phyloP scores from a whole-genome alignment of 2,113 vertebrate species.

The Lamprologus tigripictilis region DNA sequence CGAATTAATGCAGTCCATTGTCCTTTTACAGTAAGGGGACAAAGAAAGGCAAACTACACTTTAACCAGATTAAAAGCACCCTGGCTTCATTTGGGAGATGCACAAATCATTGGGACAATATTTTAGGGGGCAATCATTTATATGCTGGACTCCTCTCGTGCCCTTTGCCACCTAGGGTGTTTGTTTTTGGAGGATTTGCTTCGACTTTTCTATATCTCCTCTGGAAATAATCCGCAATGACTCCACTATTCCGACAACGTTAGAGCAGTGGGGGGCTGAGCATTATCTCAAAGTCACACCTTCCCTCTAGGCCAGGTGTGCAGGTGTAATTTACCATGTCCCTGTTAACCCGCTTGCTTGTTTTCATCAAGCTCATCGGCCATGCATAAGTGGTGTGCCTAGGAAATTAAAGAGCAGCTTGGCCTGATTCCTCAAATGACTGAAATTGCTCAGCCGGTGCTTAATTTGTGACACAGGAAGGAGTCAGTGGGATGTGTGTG shows the following conservation, averaged over 20 bases:
- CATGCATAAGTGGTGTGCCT: conserved; percentile 39
- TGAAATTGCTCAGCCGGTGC: conserved; percentile 11
- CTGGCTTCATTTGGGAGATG: not conserved
- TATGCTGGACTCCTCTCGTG: not conserved
- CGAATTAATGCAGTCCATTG: conserved; percentile 35
- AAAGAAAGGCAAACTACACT: not conserved
- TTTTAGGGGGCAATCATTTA: conserved; percentile 9
- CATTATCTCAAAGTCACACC: conserved; percentile 45
- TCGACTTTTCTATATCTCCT: conserved; percentile 9
- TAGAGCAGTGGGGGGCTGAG: not conserved
- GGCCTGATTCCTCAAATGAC: conserved; percentile 51
- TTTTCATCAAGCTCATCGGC: conserved; percentile 56
- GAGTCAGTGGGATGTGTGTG: not conserved
- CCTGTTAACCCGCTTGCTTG: conserved; percentile 50
- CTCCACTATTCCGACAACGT: not conserved
- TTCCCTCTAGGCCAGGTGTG: conserved; percentile 50
- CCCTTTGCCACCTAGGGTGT: conserved; percentile 1
- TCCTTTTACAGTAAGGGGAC: conserved; percentile 35
- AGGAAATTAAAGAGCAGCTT: conserved; percentile 43
- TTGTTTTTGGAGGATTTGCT: conserved; percentile 13
- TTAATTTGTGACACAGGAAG: conserved; percentile 27
- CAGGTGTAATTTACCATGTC: conserved; percentile 54
- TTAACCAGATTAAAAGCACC: conserved; percentile 12
- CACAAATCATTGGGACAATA: not conserved
- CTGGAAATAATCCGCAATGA: conserved; percentile 5